phyloP scores from a whole-genome alignment of 1,140 invertebrate genomes.

The Drosophila pseudoobscura region DNA sequence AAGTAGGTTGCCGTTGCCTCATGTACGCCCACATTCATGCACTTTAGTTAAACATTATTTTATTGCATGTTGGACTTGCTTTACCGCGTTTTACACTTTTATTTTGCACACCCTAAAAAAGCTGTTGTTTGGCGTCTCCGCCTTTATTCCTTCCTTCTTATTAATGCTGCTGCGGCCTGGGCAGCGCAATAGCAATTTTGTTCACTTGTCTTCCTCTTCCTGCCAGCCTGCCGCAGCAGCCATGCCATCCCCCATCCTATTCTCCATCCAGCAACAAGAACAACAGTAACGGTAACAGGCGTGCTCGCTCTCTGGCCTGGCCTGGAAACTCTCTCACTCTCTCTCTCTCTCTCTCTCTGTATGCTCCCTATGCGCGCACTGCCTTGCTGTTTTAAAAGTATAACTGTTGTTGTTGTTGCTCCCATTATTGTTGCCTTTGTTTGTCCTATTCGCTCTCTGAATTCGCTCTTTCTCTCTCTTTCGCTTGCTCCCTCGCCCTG shows the following conservation, averaged over 20 bases:
- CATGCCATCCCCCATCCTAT: neutral
- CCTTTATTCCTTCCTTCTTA: conserved; percentile 27
- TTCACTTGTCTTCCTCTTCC: conserved; percentile 72
- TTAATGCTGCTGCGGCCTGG: conserved; percentile 63
- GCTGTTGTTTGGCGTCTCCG: conserved; percentile 2
- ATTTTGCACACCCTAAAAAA: conserved; percentile 6
- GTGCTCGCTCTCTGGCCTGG: conserved; percentile 35
- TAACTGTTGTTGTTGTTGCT: conserved; percentile 13
- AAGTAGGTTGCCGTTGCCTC: conserved; percentile 54
- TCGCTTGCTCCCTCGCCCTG: neutral
- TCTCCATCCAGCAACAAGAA: conserved; percentile 11
- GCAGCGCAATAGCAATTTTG: conserved; percentile 76
- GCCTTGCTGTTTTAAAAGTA: conserved; percentile 23
- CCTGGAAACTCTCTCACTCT: conserved; percentile 13
- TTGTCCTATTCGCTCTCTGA: conserved; percentile 13
- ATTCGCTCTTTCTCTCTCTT: conserved; percentile 14
- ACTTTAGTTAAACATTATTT: conserved; percentile 64
- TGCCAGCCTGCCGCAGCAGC: conserved; percentile 7
- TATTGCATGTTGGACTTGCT: conserved; percentile 22
- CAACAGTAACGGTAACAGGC: conserved; percentile 53
- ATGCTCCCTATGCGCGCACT: conserved; percentile 39
- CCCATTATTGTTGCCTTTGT: conserved; percentile 46
- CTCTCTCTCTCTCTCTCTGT: conserved; percentile 20
- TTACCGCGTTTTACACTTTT: neutral
- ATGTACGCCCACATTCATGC: conserved; percentile 37